Percentiles rank a stretch among this genome's conserved stretches.
phyloP scores from a whole-genome alignment of 1,140 invertebrate species.

The Phymastichus coffea region DNA sequence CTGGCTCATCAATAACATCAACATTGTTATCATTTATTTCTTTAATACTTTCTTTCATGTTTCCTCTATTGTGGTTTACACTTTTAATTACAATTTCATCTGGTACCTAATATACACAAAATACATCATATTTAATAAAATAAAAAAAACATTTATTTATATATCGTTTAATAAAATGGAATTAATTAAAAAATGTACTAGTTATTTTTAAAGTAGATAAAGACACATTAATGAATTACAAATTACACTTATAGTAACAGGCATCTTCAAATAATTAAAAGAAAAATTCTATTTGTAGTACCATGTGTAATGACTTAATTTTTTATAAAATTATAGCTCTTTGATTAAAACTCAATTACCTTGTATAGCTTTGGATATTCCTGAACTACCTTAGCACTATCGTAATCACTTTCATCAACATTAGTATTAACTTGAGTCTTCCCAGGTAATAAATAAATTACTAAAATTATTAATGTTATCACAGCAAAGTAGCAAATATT shows the following conservation, averaged over 20 bases:
- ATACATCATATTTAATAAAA: neutral
- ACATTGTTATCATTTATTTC: conserved; percentile 21
- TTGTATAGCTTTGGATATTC: conserved; percentile 44
- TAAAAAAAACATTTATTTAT: too few relatives aligned
- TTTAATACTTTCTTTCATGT: conserved; percentile 2
- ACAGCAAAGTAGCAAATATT: conserved; percentile 68
- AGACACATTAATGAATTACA: too few relatives aligned
- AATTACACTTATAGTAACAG: too few relatives aligned
- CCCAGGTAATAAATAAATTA: conserved; percentile 61
- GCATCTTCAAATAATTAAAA: too few relatives aligned
- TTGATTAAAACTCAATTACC: too few relatives aligned
- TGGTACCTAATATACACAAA: conserved; percentile 29
- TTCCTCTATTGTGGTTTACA: conserved; percentile 31
- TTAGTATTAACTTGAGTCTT: conserved; percentile 35
- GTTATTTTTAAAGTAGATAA: conserved; percentile 10
- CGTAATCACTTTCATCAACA: conserved; percentile 42
- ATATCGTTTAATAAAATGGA: too few relatives aligned
- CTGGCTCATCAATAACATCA: conserved; percentile 49
- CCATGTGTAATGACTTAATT: too few relatives aligned
- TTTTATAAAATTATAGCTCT: too few relatives aligned
- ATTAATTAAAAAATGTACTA: conserved; percentile 24
- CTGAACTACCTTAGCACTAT: conserved; percentile 39
- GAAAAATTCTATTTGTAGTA: too few relatives aligned
- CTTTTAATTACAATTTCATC: conserved; percentile 46
- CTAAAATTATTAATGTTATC: conserved; percentile 56